Base-by-base conservation (phyloP, 2,797 vertebrate species). In the Aselliscus stoliczkanus region DNA sequence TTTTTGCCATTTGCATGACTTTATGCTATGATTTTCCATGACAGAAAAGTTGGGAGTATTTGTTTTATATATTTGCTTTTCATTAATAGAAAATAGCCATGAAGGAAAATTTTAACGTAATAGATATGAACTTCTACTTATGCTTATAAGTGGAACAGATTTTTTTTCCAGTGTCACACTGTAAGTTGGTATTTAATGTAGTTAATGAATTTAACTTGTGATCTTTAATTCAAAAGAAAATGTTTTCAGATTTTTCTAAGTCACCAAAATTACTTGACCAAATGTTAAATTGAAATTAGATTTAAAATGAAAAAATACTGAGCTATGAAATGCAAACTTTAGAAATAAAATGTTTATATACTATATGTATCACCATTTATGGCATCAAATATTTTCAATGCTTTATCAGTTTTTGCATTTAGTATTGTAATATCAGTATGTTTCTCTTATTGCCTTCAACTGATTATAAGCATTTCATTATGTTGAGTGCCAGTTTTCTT, bases 171-270 rank as follows among this genome's bases (percentile, higher is more conserved):
- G 17, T 62, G 37, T 31, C 60, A 91, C 21, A 58, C 37, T 47
- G 9, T 34, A 37, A 90, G 44, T 42, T 81, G 6, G 18, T 69
- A n/a, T 34, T 72, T 15, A 81, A 79, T 93, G 44, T 9, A 65
- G 65, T 67, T 56, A 73, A 81, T 27, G 29, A 50, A 89, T 70
- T 86, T 81, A 67, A 73, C 27, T 70, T 93, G 62, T 52, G 25
- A 75, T 58, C 44, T 94, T 90, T 62, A 62, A 90, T 15, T 42
- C 18, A 75, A 96, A 83, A 84, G 21, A 83, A 50, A 93, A 69
- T 76, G 70, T 37, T 82, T 93, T 58, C 29, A 83, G 70, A 27
- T 60, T 73, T 96, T 89, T 52, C 23, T 70, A 58, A 79, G 27
- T 47, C 18, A 76, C 62, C 37, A 85, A 92, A 92, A 95, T 64